Evolutionary conservation across 2,888 invertebrate species (phyloP).

Genomic region (Deroplatys truncata): DNA sequence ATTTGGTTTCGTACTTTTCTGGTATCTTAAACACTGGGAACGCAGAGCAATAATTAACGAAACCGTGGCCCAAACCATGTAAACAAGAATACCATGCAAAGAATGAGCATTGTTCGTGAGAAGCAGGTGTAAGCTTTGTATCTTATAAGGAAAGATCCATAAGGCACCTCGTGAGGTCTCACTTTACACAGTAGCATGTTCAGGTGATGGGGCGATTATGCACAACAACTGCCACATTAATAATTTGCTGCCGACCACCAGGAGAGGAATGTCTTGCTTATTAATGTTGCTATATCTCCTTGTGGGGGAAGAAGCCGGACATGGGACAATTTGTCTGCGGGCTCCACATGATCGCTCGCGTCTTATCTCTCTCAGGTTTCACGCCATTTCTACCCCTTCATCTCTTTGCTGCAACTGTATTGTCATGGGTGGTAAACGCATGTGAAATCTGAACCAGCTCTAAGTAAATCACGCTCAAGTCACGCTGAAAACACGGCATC

Average conservation of each 20-base stretch:
- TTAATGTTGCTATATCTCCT: neutral
- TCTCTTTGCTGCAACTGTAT: neutral
- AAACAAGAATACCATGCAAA: neutral
- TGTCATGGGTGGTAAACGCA: neutral
- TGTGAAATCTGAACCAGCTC: neutral
- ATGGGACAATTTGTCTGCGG: neutral
- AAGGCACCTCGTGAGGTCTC: neutral
- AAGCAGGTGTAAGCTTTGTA: neutral
- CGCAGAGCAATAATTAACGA: no score
- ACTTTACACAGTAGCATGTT: neutral
- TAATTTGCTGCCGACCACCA: neutral
- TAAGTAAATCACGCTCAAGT: neutral
- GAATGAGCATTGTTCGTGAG: neutral
- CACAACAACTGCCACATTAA: neutral
- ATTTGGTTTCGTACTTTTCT: no score
- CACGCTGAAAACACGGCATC: neutral
- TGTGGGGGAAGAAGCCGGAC: neutral
- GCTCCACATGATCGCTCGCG: neutral
- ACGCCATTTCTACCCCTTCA: neutral
- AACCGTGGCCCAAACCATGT: neutral
- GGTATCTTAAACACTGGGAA: no score
- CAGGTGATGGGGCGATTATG: neutral
- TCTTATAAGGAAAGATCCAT: neutral
- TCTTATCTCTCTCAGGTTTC: neutral
- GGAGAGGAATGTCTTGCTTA: slow-evolving; percentile 2